Conservation (phyloP, 2,113 vertebrate genomes). For the Epinephelus fuscoguttatus region DNA sequence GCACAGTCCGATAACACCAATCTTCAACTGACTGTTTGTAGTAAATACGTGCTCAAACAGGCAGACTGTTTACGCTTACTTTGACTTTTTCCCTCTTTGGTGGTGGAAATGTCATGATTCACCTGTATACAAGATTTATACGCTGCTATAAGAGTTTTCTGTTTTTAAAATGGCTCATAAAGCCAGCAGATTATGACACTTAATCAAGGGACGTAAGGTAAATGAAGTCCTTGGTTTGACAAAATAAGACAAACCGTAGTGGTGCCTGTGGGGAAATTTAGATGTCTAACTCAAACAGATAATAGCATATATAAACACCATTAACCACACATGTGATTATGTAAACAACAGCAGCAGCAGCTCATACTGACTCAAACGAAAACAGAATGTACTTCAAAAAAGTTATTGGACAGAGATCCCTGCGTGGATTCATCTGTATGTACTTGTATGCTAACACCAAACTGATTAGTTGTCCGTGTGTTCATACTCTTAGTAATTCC, state of each 20-base stretch:
- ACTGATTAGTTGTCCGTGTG: neutral
- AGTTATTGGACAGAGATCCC: neutral
- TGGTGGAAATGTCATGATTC: neutral
- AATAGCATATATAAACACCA: neutral
- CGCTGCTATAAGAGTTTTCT: neutral
- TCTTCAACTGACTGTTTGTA: conserved; percentile 47
- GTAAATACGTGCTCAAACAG: conserved; percentile 46
- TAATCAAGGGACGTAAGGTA: neutral
- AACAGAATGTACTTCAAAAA: neutral
- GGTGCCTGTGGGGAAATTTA: neutral
- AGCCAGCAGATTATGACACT: neutral
- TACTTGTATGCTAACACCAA: neutral
- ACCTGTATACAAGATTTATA: neutral
- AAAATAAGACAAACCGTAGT: neutral
- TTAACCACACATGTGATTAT: neutral
- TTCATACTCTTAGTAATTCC: conserved; percentile 5
- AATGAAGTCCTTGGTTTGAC: neutral
- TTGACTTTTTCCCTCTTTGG: neutral
- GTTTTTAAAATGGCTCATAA: neutral
- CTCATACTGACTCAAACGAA: neutral
- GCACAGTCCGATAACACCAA: conserved; percentile 51
- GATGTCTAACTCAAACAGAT: neutral
- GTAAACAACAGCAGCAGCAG: neutral
- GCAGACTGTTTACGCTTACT: neutral
- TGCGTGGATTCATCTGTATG: neutral